phyloP scores from a whole-genome alignment of 1,140 invertebrate genomes.

The Dryas iulia region DNA sequence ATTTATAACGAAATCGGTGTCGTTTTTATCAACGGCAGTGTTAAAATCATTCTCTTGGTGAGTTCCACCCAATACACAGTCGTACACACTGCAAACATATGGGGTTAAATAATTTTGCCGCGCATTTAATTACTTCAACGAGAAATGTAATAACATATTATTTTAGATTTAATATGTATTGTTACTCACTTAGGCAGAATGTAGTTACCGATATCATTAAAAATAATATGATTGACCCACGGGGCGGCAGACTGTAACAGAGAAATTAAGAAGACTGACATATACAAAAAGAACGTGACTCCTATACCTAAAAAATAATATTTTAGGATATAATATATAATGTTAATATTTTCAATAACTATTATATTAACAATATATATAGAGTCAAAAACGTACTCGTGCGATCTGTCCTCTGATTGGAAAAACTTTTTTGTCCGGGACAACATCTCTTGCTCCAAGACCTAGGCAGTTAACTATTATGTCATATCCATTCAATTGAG shows the following conservation, averaged over 20 bases:
- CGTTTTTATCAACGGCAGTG: constrained; percentile 74
- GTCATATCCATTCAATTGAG: constrained; percentile 80
- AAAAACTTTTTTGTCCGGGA: constrained; percentile 80
- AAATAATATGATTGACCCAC: constrained; percentile 81
- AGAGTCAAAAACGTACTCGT: constrained; percentile 60
- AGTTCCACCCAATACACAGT: constrained; percentile 87
- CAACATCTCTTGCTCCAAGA: constrained; percentile 81
- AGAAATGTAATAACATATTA: no score
- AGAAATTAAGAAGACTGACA: no score
- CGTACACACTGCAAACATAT: constrained; percentile 79
- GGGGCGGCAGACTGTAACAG: constrained; percentile 82
- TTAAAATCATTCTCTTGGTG: constrained; percentile 85
- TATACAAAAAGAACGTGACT: no score
- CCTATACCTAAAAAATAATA: no score
- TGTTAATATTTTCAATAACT: constrained; percentile 7
- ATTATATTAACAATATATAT: no score
- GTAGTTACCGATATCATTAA: constrained; percentile 84
- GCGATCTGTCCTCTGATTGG: constrained; percentile 87
- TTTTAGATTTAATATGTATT: no score
- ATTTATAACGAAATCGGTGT: constrained; percentile 83
- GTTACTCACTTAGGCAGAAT: constrained; percentile 87
- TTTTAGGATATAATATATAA: no score
- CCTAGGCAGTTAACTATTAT: constrained; percentile 89
- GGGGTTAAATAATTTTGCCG: not conserved
- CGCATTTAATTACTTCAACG: not conserved